Conservation (phyloP, 35 echinoderm and acorn worm genomes). For the Holothuria glaberrima region DNA sequence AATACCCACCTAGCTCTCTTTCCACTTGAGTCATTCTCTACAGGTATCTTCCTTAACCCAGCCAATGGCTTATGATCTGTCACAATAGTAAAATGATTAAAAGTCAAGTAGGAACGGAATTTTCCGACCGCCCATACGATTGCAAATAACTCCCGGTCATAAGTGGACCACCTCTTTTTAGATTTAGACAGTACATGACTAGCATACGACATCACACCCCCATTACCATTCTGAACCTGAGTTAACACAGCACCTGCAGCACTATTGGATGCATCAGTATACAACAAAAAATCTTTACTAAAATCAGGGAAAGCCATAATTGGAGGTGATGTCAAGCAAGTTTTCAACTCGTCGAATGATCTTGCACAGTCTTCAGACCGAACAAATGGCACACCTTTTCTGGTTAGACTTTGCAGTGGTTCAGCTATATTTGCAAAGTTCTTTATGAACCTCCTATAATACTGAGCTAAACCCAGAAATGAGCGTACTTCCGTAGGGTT, state of each 20-base stretch:
- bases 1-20: constrained; percentile 49
- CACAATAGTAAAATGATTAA: constrained; percentile 39
- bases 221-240: constrained; percentile 69
- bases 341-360: background rate
- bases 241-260: constrained; percentile 72
- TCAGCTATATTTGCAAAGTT: too few relatives aligned
- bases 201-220: constrained; percentile 62
- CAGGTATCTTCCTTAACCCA: constrained; percentile 22
- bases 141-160: constrained; percentile 68
- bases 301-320: too few relatives aligned
- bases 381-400: constrained; percentile 25
- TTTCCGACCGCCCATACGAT: constrained; percentile 69
- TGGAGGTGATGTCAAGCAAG: background rate
- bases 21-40: constrained; percentile 40
- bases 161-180: constrained; percentile 62
- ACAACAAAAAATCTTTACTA: constrained; percentile 45
- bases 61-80: constrained; percentile 74
- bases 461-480: constrained; percentile 29
- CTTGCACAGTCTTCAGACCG: constrained; percentile 54
- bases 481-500: background rate
- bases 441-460: too few relatives aligned
- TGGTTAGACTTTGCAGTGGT: constrained; percentile 14
- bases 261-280: constrained; percentile 54
- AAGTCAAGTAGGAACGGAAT: constrained; percentile 67
- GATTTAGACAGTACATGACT: constrained; percentile 49